Evolutionary conservation across 2,113 vertebrate genomes (phyloP).

Genomic region (Nyctereutes procyonoides): DNA sequence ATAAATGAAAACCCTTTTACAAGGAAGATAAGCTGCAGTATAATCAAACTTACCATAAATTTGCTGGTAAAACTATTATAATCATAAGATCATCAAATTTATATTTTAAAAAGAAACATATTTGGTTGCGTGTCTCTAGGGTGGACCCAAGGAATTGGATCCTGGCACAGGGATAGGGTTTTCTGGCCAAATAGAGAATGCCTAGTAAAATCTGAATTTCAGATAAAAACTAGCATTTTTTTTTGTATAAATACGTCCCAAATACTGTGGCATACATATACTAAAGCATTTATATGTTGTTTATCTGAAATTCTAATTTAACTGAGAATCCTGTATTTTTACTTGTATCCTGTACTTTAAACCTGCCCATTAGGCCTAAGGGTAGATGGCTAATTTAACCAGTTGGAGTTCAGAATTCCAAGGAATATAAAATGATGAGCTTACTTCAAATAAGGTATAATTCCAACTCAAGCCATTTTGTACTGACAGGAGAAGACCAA

Average conservation of each 20-base stretch:
- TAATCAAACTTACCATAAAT: background rate
- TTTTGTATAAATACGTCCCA: background rate
- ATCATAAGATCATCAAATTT: background rate
- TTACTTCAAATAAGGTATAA: background rate
- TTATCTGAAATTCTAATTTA: constrained; percentile 26
- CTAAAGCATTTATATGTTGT: background rate
- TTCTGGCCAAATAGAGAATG: background rate
- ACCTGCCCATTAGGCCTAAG: background rate
- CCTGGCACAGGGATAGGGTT: background rate
- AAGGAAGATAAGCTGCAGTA: background rate
- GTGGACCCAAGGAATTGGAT: background rate
- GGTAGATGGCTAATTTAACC: background rate
- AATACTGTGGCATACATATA: background rate
- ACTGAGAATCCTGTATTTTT: background rate
- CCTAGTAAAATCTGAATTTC: background rate
- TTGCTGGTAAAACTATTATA: background rate
- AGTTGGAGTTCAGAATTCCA: background rate
- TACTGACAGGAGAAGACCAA: background rate
- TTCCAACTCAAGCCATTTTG: background rate
- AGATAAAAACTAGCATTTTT: background rate
- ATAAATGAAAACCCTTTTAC: background rate
- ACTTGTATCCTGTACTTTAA: background rate
- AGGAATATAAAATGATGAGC: background rate
- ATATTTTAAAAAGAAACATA: background rate
- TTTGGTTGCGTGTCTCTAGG: background rate